A percentile compares a stretch with the other conserved stretches of the same genome.
Conservation (phyloP, 2,888 invertebrate genomes). For the Nemapogon koenigi region DNA sequence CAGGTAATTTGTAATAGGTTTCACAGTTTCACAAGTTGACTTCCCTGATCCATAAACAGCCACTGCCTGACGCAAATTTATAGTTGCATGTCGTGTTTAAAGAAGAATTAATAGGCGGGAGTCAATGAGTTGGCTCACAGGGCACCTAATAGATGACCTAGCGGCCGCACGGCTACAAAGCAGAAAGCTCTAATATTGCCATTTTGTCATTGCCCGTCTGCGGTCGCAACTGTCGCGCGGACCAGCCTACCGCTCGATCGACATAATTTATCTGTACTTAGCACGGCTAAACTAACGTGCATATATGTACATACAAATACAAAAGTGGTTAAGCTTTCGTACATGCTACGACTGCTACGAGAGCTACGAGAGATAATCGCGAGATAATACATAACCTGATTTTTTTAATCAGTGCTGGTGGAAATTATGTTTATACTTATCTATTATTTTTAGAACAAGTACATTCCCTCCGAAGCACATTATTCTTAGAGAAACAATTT, state of each 20-base stretch:
- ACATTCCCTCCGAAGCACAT: too few species aligned
- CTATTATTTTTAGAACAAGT: too few species aligned
- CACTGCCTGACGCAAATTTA: background rate
- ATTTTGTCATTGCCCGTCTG: constrained; percentile 45
- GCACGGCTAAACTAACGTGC: background rate
- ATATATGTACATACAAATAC: too few species aligned
- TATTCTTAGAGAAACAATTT: too few species aligned
- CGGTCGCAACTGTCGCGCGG: constrained; percentile 2
- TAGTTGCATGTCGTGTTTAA: constrained; percentile 4
- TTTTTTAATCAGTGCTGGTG: background rate
- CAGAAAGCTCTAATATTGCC: constrained; percentile 50
- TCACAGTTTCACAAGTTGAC: too few species aligned
- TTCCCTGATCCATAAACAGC: background rate
- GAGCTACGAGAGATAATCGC: too few species aligned
- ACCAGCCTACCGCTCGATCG: background rate
- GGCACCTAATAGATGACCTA: constrained; percentile 35
- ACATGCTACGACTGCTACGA: too few species aligned
- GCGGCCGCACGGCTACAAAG: constrained; percentile 33
- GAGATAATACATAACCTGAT: background rate
- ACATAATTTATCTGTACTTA: constrained; percentile 4
- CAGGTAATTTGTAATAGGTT: too few species aligned
- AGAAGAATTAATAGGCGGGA: constrained; percentile 12
- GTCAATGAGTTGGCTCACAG: constrained; percentile 11
- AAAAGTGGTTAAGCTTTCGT: too few species aligned
- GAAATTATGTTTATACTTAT: background rate